Conservation (phyloP, 1,140 invertebrate genomes). For the Subanguina moxae region DNA sequence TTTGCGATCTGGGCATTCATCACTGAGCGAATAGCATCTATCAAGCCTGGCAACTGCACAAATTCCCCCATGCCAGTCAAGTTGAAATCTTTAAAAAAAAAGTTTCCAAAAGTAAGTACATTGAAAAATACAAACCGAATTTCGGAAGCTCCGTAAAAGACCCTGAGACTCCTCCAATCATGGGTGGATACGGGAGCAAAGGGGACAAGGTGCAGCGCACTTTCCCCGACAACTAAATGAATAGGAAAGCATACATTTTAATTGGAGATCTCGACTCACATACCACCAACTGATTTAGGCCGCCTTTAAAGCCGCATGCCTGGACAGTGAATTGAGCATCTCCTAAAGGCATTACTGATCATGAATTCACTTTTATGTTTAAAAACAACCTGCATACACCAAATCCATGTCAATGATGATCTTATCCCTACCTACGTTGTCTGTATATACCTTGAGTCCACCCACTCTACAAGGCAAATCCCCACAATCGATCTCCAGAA, state of each 20-base stretch:
- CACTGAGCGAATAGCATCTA: constrained; percentile 54
- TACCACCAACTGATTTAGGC: constrained; percentile 54
- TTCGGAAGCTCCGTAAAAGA: constrained; percentile 58
- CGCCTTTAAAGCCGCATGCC: constrained; percentile 55
- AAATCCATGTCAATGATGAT: constrained; percentile 59
- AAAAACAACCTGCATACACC: constrained; percentile 40
- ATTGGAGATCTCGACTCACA: constrained; percentile 4
- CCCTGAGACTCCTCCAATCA: constrained; percentile 55
- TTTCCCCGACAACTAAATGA: constrained; percentile 54
- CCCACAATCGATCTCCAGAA: constrained; percentile 47
- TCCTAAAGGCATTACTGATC: constrained; percentile 15
- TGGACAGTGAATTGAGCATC: constrained; percentile 58
- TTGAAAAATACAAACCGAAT: constrained; percentile 18
- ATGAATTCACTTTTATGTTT: neutral
- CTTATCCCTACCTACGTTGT: constrained; percentile 57
- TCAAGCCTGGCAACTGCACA: constrained; percentile 54
- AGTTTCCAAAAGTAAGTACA: constrained; percentile 27
- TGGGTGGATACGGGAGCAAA: constrained; percentile 54
- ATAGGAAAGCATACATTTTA: neutral
- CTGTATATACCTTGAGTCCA: constrained; percentile 57
- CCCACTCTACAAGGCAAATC: constrained; percentile 53
- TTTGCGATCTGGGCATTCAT: constrained; percentile 46
- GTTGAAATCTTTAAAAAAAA: constrained; percentile 43
- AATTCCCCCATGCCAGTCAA: constrained; percentile 59
- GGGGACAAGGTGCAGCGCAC: constrained; percentile 53